phyloP scores from a whole-genome alignment of 2,113 vertebrate species.

The Aspidoscelis tigris region DNA sequence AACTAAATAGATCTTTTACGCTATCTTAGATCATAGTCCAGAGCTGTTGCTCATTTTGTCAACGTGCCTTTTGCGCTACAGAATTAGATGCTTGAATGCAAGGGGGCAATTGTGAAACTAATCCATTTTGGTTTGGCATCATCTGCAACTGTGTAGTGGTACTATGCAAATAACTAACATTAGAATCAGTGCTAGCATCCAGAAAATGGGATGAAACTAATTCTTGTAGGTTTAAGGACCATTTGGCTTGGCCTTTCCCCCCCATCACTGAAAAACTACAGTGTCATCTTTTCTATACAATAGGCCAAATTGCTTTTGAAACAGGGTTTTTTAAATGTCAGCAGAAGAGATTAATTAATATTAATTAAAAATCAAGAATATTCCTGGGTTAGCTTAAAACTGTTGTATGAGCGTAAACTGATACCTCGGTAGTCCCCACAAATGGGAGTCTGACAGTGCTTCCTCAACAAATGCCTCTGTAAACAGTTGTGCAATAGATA shows the following conservation, averaged over 20 bases:
- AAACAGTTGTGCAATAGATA: not conserved
- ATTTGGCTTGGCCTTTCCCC: not conserved
- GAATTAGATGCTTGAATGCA: not conserved
- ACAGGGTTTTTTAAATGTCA: not conserved
- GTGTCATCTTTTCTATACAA: not conserved
- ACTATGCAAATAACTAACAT: not conserved
- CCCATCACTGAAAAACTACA: not conserved
- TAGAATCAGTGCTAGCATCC: not conserved
- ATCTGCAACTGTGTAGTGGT: not conserved
- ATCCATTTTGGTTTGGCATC: not conserved
- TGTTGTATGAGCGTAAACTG: not conserved
- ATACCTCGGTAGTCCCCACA: not conserved
- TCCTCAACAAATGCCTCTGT: not conserved
- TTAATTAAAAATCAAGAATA: not conserved
- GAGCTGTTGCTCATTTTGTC: not conserved
- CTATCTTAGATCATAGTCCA: not conserved
- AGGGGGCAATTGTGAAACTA: not conserved
- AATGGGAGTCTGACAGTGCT: not conserved
- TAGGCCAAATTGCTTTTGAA: not conserved
- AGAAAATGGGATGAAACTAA: not conserved
- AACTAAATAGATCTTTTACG: constrained; percentile 1
- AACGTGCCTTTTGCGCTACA: not conserved
- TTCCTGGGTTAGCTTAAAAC: not conserved
- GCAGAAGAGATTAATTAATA: not conserved
- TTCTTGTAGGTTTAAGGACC: not conserved